Conservation (phyloP, 2,113 vertebrate genomes). For the Solea senegalensis region DNA sequence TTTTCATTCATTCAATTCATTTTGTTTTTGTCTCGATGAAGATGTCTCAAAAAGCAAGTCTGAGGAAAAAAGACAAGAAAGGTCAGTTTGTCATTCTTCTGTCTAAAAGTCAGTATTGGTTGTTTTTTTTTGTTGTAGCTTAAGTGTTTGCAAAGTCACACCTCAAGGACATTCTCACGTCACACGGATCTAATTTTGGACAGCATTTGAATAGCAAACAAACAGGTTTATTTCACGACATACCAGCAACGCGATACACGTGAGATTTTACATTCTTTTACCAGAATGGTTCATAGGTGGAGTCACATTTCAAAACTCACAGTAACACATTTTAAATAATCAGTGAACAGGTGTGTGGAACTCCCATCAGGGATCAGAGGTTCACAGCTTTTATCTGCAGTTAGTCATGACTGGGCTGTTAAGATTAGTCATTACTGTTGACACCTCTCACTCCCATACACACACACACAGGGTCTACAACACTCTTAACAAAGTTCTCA, state of each 20-base stretch:
- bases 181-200: slow-evolving; percentile 15
- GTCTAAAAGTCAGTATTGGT: too few species aligned
- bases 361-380: neutral
- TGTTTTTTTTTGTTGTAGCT: too few species aligned
- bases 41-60: slow-evolving; percentile 67
- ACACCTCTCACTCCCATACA: neutral
- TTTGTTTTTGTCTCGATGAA: slow-evolving; percentile 37
- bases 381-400: slow-evolving; percentile 33
- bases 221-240: neutral
- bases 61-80: slow-evolving; percentile 71
- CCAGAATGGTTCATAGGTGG: slow-evolving; percentile 1
- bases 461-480: neutral
- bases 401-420: neutral
- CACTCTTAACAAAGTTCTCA: neutral
- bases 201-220: neutral
- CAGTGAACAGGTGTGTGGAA: neutral
- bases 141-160: too few species aligned
- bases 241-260: neutral
- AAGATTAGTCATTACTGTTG: neutral
- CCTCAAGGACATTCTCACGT: neutral
- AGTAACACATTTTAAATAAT: neutral
- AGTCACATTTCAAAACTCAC: neutral
- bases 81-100: slow-evolving; percentile 38
- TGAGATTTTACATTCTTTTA: slow-evolving; percentile 1
- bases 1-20: neutral